Conservation (phyloP, 1,140 invertebrate species). For the Campodea augens region DNA sequence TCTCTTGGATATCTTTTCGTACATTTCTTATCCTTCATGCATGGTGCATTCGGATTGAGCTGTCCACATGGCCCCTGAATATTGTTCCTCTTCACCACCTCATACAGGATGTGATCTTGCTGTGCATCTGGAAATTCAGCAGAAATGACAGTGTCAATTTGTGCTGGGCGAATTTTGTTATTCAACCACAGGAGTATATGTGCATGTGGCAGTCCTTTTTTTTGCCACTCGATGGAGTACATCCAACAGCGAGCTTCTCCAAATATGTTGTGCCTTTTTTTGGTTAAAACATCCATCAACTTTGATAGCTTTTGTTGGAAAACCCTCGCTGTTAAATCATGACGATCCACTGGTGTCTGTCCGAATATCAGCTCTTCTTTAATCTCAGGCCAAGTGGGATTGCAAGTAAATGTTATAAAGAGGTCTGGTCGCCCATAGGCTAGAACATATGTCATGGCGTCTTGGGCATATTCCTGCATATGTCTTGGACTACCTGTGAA, state of each 20-base stretch:
- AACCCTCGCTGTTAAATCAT: slow-evolving; percentile 18
- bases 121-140: slow-evolving; percentile 1
- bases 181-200: slow-evolving; percentile 18
- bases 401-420: slow-evolving; percentile 12
- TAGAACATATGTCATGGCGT: slow-evolving; percentile 22
- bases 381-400: slow-evolving; percentile 7
- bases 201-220: slow-evolving; percentile 21
- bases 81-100: slow-evolving; percentile 1
- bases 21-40: slow-evolving; percentile 20
- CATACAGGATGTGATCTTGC: slow-evolving; percentile 6
- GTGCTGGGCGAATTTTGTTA: neutral
- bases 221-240: slow-evolving; percentile 11
- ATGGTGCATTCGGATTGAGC: slow-evolving; percentile 19
- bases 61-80: slow-evolving; percentile 28
- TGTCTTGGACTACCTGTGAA: slow-evolving; percentile 15
- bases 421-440: slow-evolving; percentile 4
- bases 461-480: slow-evolving; percentile 28
- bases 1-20: slow-evolving; percentile 16
- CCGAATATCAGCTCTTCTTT: slow-evolving; percentile 10
- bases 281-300: slow-evolving; percentile 11
- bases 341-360: slow-evolving; percentile 15
- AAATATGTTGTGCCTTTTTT: neutral
- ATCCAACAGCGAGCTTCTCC: neutral
- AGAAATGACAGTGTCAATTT: neutral
- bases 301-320: slow-evolving; percentile 17